Base-by-base conservation (phyloP, 2,113 vertebrate genomes). In the Ailuropoda melanoleuca region DNA sequence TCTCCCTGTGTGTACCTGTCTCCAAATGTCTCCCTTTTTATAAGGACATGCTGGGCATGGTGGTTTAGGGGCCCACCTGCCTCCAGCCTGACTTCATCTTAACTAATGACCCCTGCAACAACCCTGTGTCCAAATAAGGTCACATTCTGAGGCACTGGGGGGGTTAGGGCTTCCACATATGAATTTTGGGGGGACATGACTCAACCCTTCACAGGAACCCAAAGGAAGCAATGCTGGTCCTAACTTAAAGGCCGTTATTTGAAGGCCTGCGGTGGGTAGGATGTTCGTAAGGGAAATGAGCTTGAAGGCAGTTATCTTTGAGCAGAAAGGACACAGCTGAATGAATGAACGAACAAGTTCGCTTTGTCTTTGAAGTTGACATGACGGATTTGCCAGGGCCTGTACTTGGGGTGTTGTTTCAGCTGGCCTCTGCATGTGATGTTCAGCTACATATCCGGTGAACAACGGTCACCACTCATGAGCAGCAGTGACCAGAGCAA, bases 281-380 rank as follows among this genome's bases (percentile, higher is more conserved):
- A 53, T 88, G 48, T 34, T 90, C 81, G 50, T 70, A 75, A 81
- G 37, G 72, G 62, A 88, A 96, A 95, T 93, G 50, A 90, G 3
- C 58, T 83, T 75, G 88, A 85, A 96, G 60, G 6, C 68, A 89
- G 43, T 82, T 94, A 88, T 95, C 46, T 91, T 94, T 93, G 50
- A 94, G 84, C 14, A 88, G 58, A 91, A 93, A 96, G 43, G 77
- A 53, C 89, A 93, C n/a, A 43, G 64, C 53, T 62, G 53, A 87
- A 70, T 88, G 95, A 97, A 90, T 93, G 88, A 88, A 90, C 21
- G 53, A 90, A 94, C 6, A 72, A 95, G 3, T 87, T 88, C 34
- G 8, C 53, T 96, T 96, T 98, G 72, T 83, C 86, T 97, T 96
- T 94, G 78, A 97, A 89, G 91, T 48, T 78, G 87, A 64, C 39